Base-by-base conservation (phyloP, 2,113 vertebrate genomes). In the Merops nubicus region DNA sequence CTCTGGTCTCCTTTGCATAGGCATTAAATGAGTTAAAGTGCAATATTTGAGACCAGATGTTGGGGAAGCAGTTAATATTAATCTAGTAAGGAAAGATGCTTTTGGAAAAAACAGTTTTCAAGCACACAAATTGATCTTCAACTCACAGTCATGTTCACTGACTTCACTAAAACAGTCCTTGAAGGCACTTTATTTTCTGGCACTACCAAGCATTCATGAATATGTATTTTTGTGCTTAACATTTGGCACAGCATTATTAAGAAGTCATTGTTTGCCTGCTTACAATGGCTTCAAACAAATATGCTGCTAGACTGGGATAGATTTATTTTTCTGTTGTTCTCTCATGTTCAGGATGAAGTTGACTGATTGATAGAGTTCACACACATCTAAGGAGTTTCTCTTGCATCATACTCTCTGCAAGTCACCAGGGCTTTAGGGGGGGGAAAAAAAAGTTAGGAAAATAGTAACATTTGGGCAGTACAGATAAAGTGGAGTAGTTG, bases 191-290 rank as follows among this genome's bases (percentile, higher is more conserved):
- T 25, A 73, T 86, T 91, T 94, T 43, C 53, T 69, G 78, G 28
- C 15, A 14, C 54, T 85, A 9, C 26, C 77, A 31, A 87, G 72
- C 14, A 19, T 40, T 48, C 38, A 38, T 36, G 26, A 62, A 22
- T 69, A 22, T 45, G 48, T 45, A 12, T 56, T 64, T 85, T 68
- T 48, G 28, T 70, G 59, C 47, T 62, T 70, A 80, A 53, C 36
- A 59, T 57, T 77, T 70, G 85, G 50, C 33, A 50, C 54, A 36
- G n/a, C 14, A 7, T 45, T 70, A 19, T 40, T 86, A 64, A 94
- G 75, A 92, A 89, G 67, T 62, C 79, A 70, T 70, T 90, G 92
- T 94, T 93, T 88, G 33, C 67, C 79, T 90, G 50, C 72, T 93
- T 92, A 73, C 63, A 90, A 17, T 73, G 53, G 45, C 50, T 93